Evolutionary conservation across 2,888 invertebrate genomes (phyloP), one percentile per base, ranked within the genome.

Genomic region (Tenthredo scrophulariae): DNA sequence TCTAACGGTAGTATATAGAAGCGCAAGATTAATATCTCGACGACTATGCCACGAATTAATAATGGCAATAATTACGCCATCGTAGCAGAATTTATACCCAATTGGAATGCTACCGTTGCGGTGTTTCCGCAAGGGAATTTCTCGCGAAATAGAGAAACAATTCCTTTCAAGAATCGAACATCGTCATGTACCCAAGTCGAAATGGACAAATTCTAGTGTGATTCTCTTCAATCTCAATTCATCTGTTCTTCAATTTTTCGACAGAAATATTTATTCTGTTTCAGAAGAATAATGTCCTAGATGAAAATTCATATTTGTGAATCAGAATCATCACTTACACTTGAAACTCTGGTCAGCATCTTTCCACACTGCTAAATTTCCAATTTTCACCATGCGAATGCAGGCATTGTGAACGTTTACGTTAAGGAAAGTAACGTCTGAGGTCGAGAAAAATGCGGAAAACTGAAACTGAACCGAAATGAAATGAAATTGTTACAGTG

Each of bases 51-150:
- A 18, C 29, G 77, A 77, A 77, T 50, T 50, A 54, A 77, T 77
- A 77, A 77, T 77, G 77, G 46, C 77, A 77, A 77, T 54, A 77
- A 77, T 77, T 54, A 29, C 54, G 18, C 29, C 13, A 77, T 54
- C 18, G 26, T 74, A 74, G n/a, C 9, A 29, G 29, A 77, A 77
- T 77, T 77, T 77, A 77, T 77, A 15, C 22, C 29, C 50, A 10
- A 46, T 54, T 33, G 77, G 77, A 50, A 77, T 77, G 18, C 77
- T 26, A 54, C 26, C 10, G 5, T 54, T 29, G 26, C n/a, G 18
- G 9, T n/a, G n/a, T 18, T 29, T 54, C 29, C 50, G 7, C 29
- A 6, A n/a, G 3, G 74, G 77, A 77, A 54, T 77, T 54, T 77
- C 29, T 10, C 9, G 5, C 72, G 5, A 33, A 18, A 29, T 7